Evolutionary conservation across 2,797 vertebrate species (phyloP).

Genomic region (Chiloscyllium punctatum): DNA sequence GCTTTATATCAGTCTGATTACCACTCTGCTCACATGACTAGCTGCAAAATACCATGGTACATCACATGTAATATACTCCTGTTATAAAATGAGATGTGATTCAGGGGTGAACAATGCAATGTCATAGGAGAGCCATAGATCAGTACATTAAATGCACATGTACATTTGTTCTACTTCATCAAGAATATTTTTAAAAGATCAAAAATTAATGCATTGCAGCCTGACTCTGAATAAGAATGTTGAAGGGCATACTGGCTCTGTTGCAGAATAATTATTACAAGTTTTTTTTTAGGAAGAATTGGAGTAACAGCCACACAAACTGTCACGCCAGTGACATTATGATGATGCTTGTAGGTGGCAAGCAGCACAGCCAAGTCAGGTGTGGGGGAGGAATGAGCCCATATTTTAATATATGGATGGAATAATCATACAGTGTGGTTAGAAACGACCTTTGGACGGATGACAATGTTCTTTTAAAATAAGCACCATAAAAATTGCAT

Average conservation of each 20-base stretch:
- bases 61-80: neutral
- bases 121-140: neutral
- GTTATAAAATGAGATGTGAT: neutral
- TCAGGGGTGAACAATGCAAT: neutral
- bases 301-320: neutral
- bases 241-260: neutral
- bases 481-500: slow-evolving; percentile 17
- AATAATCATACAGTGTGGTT: neutral
- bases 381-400: neutral
- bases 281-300: neutral
- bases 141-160: neutral
- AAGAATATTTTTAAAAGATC: too few relatives aligned
- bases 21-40: neutral
- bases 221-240: neutral
- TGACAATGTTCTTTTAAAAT: neutral
- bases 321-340: neutral
- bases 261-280: neutral
- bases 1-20: neutral
- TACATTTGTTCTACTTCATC: neutral
- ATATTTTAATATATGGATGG: neutral
- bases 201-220: neutral
- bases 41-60: neutral
- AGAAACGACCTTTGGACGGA: neutral
- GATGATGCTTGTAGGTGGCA: slow-evolving; percentile 12
- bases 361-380: neutral